Evolutionary conservation across 2,113 vertebrate genomes (phyloP).

Genomic region (Zosterops hypoxanthus): DNA sequence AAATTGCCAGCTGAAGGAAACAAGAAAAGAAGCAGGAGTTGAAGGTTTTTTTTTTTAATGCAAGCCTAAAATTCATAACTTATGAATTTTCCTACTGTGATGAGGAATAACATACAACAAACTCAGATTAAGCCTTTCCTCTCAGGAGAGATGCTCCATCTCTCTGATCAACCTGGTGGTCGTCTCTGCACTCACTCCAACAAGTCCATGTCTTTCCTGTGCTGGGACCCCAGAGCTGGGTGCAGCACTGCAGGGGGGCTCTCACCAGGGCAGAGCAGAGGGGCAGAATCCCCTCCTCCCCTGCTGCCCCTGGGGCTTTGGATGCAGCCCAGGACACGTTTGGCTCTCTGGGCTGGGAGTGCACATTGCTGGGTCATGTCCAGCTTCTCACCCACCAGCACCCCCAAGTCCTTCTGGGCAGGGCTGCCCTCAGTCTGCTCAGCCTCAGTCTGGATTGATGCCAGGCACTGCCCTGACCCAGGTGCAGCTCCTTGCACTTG

Average conservation of each 20-base stretch:
- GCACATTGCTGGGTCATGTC: too few species aligned
- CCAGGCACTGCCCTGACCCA: too few species aligned
- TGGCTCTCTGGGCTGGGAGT: background rate
- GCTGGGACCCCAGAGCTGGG: background rate
- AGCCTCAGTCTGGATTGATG: background rate
- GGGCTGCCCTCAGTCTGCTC: background rate
- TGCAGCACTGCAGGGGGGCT: background rate
- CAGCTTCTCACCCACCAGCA: background rate
- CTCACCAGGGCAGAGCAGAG: background rate
- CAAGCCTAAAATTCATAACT: background rate
- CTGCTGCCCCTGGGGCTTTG: fast-evolving
- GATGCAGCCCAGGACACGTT: fast-evolving
- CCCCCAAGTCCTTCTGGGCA: background rate
- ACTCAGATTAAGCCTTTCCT: background rate
- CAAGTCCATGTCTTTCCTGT: background rate
- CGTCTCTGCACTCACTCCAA: background rate
- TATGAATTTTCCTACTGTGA: background rate
- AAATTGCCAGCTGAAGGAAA: conserved; percentile 86
- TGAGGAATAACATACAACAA: background rate
- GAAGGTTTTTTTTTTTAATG: background rate
- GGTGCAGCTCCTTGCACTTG: background rate
- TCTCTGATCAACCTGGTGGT: background rate
- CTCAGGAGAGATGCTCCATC: background rate
- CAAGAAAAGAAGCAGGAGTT: background rate
- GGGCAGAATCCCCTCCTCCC: background rate